Conservation (phyloP, 2,797 vertebrate genomes). For the Lagocephalus sceleratus region DNA sequence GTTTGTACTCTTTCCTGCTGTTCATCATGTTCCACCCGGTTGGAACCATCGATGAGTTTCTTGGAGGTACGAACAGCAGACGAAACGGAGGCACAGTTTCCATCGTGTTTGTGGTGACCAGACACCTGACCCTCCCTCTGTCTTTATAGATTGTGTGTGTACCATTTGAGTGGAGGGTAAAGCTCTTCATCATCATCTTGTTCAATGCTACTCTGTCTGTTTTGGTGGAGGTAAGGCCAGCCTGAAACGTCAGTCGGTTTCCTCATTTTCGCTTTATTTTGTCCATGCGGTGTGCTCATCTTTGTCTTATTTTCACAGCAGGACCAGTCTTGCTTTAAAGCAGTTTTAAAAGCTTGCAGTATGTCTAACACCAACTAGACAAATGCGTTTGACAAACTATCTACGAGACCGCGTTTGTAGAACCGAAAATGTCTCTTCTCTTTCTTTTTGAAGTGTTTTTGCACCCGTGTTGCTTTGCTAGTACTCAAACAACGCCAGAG, state of each 20-base stretch:
- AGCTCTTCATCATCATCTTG: slow-evolving; percentile 80
- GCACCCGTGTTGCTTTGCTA: slow-evolving; percentile 32
- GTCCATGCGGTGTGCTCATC: slow-evolving; percentile 65
- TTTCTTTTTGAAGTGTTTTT: slow-evolving; percentile 27
- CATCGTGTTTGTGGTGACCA: not conserved
- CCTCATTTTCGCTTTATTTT: slow-evolving; percentile 40
- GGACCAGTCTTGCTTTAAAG: slow-evolving; percentile 9
- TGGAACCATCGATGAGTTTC: slow-evolving; percentile 74
- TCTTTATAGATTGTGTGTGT: slow-evolving; percentile 86
- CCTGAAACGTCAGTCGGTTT: slow-evolving; percentile 11
- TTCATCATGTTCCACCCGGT: slow-evolving; percentile 88
- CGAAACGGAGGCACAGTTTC: not conserved
- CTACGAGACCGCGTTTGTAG: slow-evolving; percentile 3
- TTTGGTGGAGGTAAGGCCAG: slow-evolving; percentile 86
- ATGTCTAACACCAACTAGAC: not conserved
- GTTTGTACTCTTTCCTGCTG: slow-evolving; percentile 84
- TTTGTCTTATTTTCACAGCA: slow-evolving; percentile 46
- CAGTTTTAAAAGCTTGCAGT: not conserved
- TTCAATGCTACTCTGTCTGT: slow-evolving; percentile 83
- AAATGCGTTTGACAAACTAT: slow-evolving; percentile 6
- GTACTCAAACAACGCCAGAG: slow-evolving; percentile 20
- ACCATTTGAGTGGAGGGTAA: slow-evolving; percentile 85
- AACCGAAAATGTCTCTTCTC: slow-evolving; percentile 7
- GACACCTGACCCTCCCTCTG: not conserved
- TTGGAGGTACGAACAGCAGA: slow-evolving; percentile 82